Evolutionary conservation across 2,888 invertebrate genomes (phyloP), one percentile per base, ranked within the genome.

Genomic region (Zhuqinia jingwanae): DNA sequence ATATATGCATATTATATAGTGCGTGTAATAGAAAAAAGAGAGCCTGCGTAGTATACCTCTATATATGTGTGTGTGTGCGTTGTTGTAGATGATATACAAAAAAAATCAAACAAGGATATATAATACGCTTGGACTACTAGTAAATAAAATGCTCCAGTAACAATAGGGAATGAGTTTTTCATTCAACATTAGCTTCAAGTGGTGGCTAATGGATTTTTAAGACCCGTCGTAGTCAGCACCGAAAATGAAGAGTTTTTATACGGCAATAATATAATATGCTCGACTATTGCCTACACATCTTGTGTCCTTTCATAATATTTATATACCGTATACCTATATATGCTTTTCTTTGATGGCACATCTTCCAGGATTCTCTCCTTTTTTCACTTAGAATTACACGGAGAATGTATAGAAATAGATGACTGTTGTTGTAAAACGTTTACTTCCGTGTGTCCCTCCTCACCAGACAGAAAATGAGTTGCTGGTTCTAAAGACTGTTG

Each of bases 131-230:
- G 45, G 47, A 13, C 42, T n/a, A n/a, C n/a, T 25, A 45, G 60
- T 56, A 77, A 77, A 60, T 60, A 60, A 77, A 77, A 77, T 45
- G 77, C 20, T 76, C 22, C 20, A 76, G 30, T 45, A 87, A 87
- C 87, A 87, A 82, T 78, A 76, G 53, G 78, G 56, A 81, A 81
- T 78, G 68, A 60, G 86, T 77, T 76, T 76, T 77, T 82, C 58
- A 68, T 60, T 65, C 85, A 58, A 78, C 77, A 60, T 87, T 73
- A 78, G 63, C 78, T 82, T 87, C 60, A 78, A 87, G 87, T 73
- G 77, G 70, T 73, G 63, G 82, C 82, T 82, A 87, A 87, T 87
- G 87, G 87, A 87, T 87, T 87, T 87, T 87, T 87, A 82, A 82
- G 87, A 87, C 87, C 65, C 65, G 70, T 76, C 87, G 75, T 82